Evolutionary conservation across 2,113 vertebrate species (phyloP).

Genomic region (Crotalus tigris): DNA sequence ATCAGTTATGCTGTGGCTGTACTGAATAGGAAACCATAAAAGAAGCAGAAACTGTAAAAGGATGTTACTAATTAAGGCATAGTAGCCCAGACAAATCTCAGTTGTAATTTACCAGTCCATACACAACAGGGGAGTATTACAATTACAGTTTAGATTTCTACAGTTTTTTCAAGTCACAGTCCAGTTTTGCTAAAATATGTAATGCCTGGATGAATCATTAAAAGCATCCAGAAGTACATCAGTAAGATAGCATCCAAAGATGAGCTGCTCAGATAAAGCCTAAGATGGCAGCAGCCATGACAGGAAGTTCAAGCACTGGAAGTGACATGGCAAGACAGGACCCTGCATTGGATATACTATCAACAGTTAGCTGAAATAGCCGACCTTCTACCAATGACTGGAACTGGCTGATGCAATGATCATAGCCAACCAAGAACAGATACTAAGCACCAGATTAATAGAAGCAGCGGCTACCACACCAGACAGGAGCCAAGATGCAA

Average conservation of each 20-base stretch:
- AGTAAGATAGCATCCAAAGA: not conserved
- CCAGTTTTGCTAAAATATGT: not conserved
- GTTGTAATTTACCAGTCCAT: not conserved
- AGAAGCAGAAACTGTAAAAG: not conserved
- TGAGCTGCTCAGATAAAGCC: not conserved
- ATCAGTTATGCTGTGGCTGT: not conserved
- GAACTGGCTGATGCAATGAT: not conserved
- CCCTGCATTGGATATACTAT: not conserved
- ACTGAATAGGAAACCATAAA: not conserved
- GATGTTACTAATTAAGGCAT: not conserved
- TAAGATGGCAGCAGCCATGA: not conserved
- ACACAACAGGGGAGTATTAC: not conserved
- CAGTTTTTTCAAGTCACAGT: not conserved
- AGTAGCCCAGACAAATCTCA: not conserved
- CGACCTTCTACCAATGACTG: not conserved
- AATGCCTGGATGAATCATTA: not conserved
- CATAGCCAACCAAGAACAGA: not conserved
- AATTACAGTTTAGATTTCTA: not conserved
- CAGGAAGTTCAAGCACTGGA: not conserved
- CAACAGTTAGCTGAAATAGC: not conserved
- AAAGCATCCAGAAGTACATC: not conserved
- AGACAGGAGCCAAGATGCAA: not conserved
- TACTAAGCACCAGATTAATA: not conserved
- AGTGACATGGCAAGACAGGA: not conserved
- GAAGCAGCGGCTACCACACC: not conserved